Base-by-base conservation (phyloP, 2,888 invertebrate species). In the Fissipunctia ypsillon region DNA sequence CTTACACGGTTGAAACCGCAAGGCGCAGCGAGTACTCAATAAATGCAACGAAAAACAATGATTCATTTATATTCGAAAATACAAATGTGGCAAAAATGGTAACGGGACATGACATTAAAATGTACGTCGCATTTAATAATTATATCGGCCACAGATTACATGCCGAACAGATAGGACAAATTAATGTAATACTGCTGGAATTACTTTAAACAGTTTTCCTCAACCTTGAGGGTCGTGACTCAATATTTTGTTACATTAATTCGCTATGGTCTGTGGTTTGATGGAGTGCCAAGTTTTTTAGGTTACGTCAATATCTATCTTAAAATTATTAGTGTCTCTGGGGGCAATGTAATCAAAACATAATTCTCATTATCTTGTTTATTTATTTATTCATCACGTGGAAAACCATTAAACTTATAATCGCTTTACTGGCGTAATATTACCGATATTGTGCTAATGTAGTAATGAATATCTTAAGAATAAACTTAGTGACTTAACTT, bases 121-220 rank as follows among this genome's bases (percentile, higher is more conserved):
- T 87, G 81, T 80, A 80, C 83, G 77, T 86, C 66, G 81, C 79
- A 83, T 87, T 87, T 88, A 85, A 87, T 88, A 82, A 87, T 87
- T 80, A 81, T 83, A 78, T 69, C 57, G 64, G 61, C 64, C 74
- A 76, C 76, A 85, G 85, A 85, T 66, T 61, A 25, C 71, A 52
- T 57, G 28, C 1, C 12, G 3, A 31, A 31, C 22, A 73, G 84
- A 85, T 80, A 59, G 60, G 83, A 45, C 50, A 78, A 80, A 54
- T 12, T 25, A 61, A 63, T 52, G 10, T 16, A 3, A 16, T n/a
- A n/a, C 16, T n/a, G n/a, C n/a, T 52, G 16, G 3, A 19, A 31
- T n/a, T 43, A 22, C 4, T 28, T 50, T 22, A 31, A 16, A 9
- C 45, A n/a, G 35, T 59, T 35, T 59, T 9, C 3, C 9, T 28